Evolutionary conservation across 2,113 vertebrate species (phyloP).

Genomic region (Osmerus mordax): DNA sequence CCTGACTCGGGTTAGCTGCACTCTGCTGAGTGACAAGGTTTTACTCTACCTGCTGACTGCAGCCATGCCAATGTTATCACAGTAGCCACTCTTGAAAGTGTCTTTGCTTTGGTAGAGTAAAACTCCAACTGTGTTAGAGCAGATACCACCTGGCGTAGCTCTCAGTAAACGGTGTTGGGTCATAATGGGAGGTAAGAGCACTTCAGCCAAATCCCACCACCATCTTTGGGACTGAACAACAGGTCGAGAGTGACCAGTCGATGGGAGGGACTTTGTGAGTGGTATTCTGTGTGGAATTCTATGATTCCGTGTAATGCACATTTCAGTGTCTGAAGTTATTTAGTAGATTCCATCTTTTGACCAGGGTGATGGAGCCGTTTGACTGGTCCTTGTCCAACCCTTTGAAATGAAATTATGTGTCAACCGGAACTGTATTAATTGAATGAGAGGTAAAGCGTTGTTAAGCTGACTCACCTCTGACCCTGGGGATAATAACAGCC

Average conservation of each 20-base stretch:
- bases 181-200: slow-evolving; percentile 4
- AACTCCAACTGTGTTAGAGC: not conserved
- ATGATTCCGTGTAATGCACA: not conserved
- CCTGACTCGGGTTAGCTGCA: no score
- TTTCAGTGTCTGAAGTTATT: no score
- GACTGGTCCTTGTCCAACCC: not conserved
- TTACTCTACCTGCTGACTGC: no score
- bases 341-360: not conserved
- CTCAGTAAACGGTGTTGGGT: slow-evolving; percentile 1
- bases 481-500: slow-evolving; percentile 16
- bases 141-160: not conserved
- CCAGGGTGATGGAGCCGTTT: not conserved
- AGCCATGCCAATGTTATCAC: not conserved
- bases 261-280: not conserved
- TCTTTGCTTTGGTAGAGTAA: not conserved
- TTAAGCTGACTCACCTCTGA: slow-evolving; percentile 25
- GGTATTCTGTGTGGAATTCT: not conserved
- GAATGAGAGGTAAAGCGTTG: slow-evolving; percentile 31
- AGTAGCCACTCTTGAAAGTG: not conserved
- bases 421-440: slow-evolving; percentile 19
- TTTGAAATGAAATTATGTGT: not conserved
- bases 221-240: not conserved
- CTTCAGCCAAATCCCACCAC: not conserved
- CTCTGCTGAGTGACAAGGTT: no score
- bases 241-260: not conserved